phyloP scores from a whole-genome alignment of 2,113 vertebrate species.

The Corythornis cristatus region DNA sequence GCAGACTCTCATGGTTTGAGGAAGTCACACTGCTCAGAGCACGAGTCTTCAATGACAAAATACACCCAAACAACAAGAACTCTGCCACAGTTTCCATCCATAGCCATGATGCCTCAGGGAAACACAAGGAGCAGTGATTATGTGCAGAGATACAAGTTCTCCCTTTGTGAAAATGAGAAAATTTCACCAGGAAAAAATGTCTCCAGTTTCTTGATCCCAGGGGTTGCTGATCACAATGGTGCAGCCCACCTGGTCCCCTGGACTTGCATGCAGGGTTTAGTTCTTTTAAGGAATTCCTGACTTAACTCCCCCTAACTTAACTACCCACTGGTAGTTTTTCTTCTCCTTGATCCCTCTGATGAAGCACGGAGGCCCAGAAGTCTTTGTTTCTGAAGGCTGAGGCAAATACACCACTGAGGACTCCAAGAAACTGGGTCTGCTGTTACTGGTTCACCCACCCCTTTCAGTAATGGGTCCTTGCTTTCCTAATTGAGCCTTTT shows the following conservation, averaged over 20 bases:
- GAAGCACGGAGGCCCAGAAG: background rate
- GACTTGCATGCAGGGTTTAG: background rate
- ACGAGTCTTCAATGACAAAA: background rate
- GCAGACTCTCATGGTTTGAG: background rate
- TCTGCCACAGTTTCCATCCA: background rate
- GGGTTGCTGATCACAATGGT: background rate
- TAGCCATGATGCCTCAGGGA: background rate
- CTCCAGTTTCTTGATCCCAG: background rate
- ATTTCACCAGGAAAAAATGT: background rate
- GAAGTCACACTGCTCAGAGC: background rate
- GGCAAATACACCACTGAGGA: background rate
- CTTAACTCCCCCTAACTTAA: background rate
- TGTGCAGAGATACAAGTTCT: background rate
- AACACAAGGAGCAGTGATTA: background rate
- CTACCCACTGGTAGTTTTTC: background rate
- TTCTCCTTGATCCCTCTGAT: background rate
- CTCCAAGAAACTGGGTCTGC: background rate
- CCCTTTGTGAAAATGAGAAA: rapidly evolving
- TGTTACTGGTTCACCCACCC: no score
- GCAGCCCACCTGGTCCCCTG: background rate
- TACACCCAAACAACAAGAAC: background rate
- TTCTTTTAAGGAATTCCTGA: background rate
- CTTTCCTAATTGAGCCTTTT: background rate
- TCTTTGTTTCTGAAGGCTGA: background rate
- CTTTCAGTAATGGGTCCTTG: rapidly evolving